phyloP scores from a whole-genome alignment of 1,140 invertebrate species.

The Gonatopus flavifemur region DNA sequence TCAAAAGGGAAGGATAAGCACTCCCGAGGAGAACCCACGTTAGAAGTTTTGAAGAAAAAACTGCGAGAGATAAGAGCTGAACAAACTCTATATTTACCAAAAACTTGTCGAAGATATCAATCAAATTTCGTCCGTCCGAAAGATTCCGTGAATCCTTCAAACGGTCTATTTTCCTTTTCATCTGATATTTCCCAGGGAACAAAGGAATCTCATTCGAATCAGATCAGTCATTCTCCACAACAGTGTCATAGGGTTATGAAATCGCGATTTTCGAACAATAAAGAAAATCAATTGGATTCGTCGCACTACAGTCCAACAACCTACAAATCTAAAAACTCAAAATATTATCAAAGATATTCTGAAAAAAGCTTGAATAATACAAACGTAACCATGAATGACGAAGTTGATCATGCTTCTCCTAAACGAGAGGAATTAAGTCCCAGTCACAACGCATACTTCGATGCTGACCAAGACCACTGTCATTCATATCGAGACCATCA shows the following conservation, averaged over 20 bases:
- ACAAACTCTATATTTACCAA: constrained; percentile 35
- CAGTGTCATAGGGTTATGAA: too few species aligned
- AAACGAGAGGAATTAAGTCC: background rate
- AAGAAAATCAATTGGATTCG: too few species aligned
- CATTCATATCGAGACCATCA: too few species aligned
- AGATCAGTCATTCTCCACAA: too few species aligned
- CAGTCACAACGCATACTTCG: background rate
- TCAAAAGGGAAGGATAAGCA: constrained; percentile 9
- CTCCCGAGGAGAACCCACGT: constrained; percentile 16
- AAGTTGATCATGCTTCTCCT: background rate
- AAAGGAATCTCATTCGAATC: too few species aligned
- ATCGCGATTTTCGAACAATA: too few species aligned
- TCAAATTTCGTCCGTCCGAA: constrained; percentile 28
- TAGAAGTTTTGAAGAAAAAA: constrained; percentile 33
- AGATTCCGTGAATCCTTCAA: constrained; percentile 2
- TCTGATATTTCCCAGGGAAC: too few species aligned
- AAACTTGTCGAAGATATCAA: constrained; percentile 28
- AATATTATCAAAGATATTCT: constrained; percentile 18
- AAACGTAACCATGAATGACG: constrained; percentile 20
- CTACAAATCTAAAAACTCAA: background rate
- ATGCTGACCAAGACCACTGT: background rate
- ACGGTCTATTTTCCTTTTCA: too few species aligned
- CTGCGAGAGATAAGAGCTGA: constrained; percentile 39
- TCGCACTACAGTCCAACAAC: constrained; percentile 2
- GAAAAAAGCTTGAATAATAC: constrained; percentile 30